phyloP scores from a whole-genome alignment of 2,113 vertebrate species.

The Thryonomys swinderianus region DNA sequence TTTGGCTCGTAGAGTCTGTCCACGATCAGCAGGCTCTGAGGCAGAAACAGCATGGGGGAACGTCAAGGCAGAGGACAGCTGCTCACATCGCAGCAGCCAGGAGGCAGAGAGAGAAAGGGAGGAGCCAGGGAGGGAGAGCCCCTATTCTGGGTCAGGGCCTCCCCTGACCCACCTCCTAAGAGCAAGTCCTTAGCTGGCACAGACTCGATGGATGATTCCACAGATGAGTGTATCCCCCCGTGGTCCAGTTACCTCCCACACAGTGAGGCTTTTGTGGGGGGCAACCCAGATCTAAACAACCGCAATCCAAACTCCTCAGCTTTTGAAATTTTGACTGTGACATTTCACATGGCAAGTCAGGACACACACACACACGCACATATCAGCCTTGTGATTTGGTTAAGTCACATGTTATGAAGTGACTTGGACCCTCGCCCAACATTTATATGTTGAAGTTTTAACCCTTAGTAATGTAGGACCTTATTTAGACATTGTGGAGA shows the following conservation, averaged over 20 bases:
- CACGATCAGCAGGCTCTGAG: not conserved
- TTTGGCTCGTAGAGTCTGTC: not conserved
- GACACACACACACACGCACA: not conserved
- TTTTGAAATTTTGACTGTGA: conserved; percentile 13
- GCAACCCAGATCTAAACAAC: not conserved
- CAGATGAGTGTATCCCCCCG: not conserved
- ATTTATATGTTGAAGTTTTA: not conserved
- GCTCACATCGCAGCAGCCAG: not conserved
- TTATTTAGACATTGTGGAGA: not conserved
- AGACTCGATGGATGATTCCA: not conserved
- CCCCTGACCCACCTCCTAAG: not conserved
- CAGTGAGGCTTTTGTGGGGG: not conserved
- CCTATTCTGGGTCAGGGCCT: not conserved
- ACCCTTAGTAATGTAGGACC: not conserved
- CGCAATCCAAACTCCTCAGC: not conserved
- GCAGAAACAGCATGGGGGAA: not conserved
- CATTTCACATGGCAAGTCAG: not conserved
- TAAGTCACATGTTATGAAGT: not conserved
- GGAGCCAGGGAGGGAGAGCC: not conserved
- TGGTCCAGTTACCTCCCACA: not conserved
- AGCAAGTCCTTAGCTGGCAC: not conserved
- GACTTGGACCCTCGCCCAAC: not conserved
- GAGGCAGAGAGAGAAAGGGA: not conserved
- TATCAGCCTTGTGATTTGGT: not conserved
- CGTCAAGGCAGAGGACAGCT: not conserved